These are phyloP conservation scores for Umimayanthus chanpuru DNA, from an alignment of 92 coral and sea anemone species.

Conservation along the genomic window DNA sequence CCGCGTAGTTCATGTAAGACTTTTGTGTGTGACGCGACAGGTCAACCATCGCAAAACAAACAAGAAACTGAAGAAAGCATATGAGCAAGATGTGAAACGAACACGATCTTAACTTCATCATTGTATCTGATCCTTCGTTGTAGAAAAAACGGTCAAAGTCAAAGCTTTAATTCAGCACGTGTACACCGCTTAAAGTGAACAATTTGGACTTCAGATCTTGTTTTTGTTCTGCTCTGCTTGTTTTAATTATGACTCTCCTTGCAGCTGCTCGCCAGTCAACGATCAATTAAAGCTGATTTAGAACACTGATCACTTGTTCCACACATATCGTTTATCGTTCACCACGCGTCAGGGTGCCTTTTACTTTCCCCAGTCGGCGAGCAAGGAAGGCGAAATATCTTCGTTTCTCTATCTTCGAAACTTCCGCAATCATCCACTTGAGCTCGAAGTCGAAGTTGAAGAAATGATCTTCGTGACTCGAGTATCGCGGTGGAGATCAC, in stretches of 20 bases:
- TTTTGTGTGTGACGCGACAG: conserved; percentile 8
- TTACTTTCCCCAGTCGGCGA: background rate
- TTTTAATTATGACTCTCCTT: background rate
- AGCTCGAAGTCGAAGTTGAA: too few species aligned
- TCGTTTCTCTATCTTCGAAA: background rate
- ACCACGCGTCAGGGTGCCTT: background rate
- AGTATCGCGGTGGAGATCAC: too few species aligned
- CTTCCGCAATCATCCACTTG: background rate
- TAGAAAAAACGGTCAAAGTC: background rate
- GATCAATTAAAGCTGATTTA: background rate
- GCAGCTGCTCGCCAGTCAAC: background rate
- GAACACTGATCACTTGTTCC: conserved; percentile 6
- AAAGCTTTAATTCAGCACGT: background rate
- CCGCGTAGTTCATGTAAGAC: conserved; percentile 25
- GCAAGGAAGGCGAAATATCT: background rate
- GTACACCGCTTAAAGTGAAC: background rate
- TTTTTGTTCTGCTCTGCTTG: too few species aligned
- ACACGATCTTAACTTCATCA: conserved; percentile 1
- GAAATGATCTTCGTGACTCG: too few species aligned
- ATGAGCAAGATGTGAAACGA: background rate
- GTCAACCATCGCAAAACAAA: background rate
- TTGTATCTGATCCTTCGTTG: background rate
- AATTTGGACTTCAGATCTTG: background rate
- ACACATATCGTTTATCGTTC: background rate
- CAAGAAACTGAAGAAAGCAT: background rate